Base-by-base conservation (phyloP, 2,113 vertebrate genomes). In the Eubucco bourcierii region DNA sequence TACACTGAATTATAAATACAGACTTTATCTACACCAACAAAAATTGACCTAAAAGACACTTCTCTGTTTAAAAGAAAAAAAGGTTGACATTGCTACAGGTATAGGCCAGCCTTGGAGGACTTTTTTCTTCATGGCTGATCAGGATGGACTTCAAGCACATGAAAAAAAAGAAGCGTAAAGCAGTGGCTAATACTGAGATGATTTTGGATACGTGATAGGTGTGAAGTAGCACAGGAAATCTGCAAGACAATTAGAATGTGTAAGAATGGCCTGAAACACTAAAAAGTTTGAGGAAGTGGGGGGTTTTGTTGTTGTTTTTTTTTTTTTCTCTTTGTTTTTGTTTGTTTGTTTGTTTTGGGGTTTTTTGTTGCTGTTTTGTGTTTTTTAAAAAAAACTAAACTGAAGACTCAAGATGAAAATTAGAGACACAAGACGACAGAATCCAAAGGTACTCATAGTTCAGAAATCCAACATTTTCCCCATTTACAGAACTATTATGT, bases 51-150 rank as follows among this genome's bases (percentile, higher is more conserved):
- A n/a, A 55, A 78, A 68, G 6, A 31, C 20, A 74, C 19, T 68
- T 33, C 21, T 29, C 20, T 60, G 5, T 60, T 64, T n/a, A 71
- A 81, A 81, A 81, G 84, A 93, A 81, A 81, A 87, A 93, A 91
- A 79, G 52, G 33, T 20, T 81, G 58, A 37, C 11, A 44, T 33
- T 72, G 10, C 17, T 74, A 78, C 1, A 5, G 10, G 19, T 71
- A 80, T 3, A 86, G 41, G 15, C 13, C 86, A 76, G 7, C 4
- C 50, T 53, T 33, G 21, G 19, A 76, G 11, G 6, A 52, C 16
- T 55, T 93, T 39, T 34, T 52, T 52, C 12, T 52, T 52, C 12
- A 53, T 11, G 79, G 2, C 2, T 34, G 25, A 55, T 87, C 8
- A 79, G 15, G 34, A 71, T 34, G 11, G 11, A 3, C 14, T 59